These are phyloP conservation scores for Osmoderma eremita DNA, from an alignment of 2,888 invertebrate genomes.

Conservation along the genomic window DNA sequence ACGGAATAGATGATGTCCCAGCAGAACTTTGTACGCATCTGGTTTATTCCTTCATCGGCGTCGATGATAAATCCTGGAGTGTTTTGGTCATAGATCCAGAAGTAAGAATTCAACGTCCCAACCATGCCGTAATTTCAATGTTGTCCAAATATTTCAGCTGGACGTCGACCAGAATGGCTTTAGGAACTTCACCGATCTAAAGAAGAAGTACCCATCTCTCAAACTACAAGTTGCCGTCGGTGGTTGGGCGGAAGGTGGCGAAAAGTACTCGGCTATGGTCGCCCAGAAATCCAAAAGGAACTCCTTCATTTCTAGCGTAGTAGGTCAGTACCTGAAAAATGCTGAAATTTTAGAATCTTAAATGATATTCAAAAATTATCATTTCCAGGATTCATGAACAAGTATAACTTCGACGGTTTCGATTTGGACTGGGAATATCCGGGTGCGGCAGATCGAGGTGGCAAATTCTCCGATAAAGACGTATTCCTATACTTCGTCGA, in stretches of 20 bases:
- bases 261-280: constrained; percentile 87
- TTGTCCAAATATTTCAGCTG: constrained; percentile 63
- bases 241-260: constrained; percentile 91
- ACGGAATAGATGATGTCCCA: constrained; percentile 86
- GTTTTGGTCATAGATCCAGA: constrained; percentile 84
- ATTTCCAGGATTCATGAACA: constrained; percentile 79
- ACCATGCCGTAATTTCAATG: not conserved
- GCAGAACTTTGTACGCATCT: constrained; percentile 85
- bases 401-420: constrained; percentile 88
- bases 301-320: constrained; percentile 78
- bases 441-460: constrained; percentile 87
- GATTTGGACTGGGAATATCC: constrained; percentile 97
- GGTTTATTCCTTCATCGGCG: constrained; percentile 89
- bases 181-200: constrained; percentile 80
- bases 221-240: constrained; percentile 86
- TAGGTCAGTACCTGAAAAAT: constrained; percentile 65
- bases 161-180: constrained; percentile 82
- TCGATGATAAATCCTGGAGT: constrained; percentile 80
- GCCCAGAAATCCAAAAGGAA: constrained; percentile 74
- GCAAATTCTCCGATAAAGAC: constrained; percentile 85
- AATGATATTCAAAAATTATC: too few relatives aligned
- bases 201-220: constrained; percentile 74
- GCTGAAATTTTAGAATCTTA: not conserved
- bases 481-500: constrained; percentile 84
- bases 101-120: constrained; percentile 62